These are phyloP conservation scores for Psittacula cyanocephala DNA, from an alignment of 2,113 vertebrate species.

Conservation along the genomic window DNA sequence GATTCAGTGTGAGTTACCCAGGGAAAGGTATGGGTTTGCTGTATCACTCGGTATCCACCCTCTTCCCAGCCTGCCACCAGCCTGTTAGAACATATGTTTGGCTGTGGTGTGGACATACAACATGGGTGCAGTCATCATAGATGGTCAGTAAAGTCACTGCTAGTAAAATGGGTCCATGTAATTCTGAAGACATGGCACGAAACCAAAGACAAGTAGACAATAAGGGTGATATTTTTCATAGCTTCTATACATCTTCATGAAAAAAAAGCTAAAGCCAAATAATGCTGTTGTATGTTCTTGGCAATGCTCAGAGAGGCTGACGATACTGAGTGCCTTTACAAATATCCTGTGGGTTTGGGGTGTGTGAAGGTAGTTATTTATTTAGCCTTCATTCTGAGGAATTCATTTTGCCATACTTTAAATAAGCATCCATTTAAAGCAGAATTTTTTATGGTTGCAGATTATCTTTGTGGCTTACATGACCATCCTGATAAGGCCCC, in stretches of 20 bases:
- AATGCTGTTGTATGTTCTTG: neutral
- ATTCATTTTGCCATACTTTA: neutral
- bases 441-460: neutral
- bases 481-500: neutral
- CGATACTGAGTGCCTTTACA: neutral
- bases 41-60: neutral
- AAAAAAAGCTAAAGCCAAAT: neutral
- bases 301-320: neutral
- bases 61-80: neutral
- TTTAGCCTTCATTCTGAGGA: neutral
- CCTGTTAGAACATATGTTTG: rapidly evolving
- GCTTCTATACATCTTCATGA: neutral
- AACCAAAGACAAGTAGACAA: neutral
- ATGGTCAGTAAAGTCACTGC: neutral
- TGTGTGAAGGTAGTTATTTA: neutral
- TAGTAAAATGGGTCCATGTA: neutral
- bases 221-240: neutral
- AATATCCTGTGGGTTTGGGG: neutral
- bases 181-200: neutral
- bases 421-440: neutral
- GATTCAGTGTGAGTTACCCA: neutral
- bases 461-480: constrained; percentile 11
- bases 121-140: neutral
- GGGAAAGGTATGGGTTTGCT: neutral
- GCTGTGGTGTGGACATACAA: neutral